These are phyloP conservation scores for Muraenolepis orangiensis DNA, from an alignment of 2,797 vertebrate species.

Conservation along the genomic window DNA sequence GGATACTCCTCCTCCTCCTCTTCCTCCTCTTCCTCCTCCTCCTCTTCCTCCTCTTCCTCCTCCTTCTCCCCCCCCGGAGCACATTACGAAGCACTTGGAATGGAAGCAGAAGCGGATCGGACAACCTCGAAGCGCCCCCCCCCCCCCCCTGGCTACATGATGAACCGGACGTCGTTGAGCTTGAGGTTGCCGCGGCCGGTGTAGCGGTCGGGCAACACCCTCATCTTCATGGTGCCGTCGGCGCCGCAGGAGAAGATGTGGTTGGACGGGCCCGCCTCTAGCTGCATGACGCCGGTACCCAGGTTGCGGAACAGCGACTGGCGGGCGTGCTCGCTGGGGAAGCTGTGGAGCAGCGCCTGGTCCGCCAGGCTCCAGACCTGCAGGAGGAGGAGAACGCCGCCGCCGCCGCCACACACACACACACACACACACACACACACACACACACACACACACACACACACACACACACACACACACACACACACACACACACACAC, in stretches of 20 bases:
- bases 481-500: too few species aligned
- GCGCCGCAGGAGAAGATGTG: constrained; percentile 98
- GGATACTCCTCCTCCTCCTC: background rate
- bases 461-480: too few species aligned
- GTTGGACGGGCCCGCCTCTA: constrained; percentile 88
- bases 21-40: background rate
- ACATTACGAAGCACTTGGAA: background rate
- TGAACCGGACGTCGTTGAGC: constrained; percentile 86
- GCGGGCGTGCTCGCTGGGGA: constrained; percentile 89
- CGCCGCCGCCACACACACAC: too few species aligned
- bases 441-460: too few species aligned
- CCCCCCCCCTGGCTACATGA: constrained; percentile 72
- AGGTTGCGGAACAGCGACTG: constrained; percentile 98
- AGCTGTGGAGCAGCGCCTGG: constrained; percentile 83
- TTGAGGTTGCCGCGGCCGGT: constrained; percentile 75
- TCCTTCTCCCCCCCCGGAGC: background rate
- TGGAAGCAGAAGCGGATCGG: background rate
- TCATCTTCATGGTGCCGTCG: constrained; percentile 97
- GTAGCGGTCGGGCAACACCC: constrained; percentile 86
- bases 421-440: too few species aligned
- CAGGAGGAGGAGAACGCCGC: background rate
- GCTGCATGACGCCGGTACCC: constrained; percentile 96
- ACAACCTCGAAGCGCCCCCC: background rate
- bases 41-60: background rate
- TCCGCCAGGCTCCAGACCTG: constrained; percentile 88